Evolutionary conservation across 1,140 invertebrate genomes (phyloP).

Genomic region (Zaprionus camerounensis): DNA sequence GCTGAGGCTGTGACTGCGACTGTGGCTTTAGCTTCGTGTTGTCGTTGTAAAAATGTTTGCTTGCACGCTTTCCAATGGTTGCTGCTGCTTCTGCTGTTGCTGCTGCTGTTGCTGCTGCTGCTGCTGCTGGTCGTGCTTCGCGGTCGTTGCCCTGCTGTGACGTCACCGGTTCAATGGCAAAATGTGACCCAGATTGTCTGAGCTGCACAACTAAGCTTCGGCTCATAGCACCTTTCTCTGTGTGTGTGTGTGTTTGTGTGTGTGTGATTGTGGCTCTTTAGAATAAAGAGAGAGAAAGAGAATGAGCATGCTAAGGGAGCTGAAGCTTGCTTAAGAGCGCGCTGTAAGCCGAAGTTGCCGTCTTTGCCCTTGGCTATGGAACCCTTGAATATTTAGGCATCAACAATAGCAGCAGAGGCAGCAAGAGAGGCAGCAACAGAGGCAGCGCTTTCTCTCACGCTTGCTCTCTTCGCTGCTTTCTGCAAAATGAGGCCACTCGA

Average conservation of each 20-base stretch:
- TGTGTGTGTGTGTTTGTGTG: conserved; percentile 23
- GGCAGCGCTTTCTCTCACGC: conserved; percentile 29
- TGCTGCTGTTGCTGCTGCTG: conserved; percentile 50
- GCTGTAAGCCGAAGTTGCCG: conserved; percentile 47
- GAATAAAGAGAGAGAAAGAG: conserved; percentile 61
- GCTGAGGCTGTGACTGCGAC: conserved; percentile 34
- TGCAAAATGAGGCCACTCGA: conserved; percentile 73
- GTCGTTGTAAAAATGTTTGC: conserved; percentile 82
- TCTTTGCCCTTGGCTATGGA: conserved; percentile 55
- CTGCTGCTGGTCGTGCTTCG: conserved; percentile 74
- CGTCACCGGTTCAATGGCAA: conserved; percentile 84
- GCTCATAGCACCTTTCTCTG: conserved; percentile 32
- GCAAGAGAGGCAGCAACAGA: conserved; percentile 9
- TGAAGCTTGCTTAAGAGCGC: conserved; percentile 1
- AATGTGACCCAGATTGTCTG: conserved; percentile 84
- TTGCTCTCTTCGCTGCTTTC: conserved; percentile 34
- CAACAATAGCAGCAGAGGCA: conserved; percentile 21
- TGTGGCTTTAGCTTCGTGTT: conserved; percentile 60
- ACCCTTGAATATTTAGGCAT: conserved; percentile 48
- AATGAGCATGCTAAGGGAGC: not conserved
- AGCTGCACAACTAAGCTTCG: conserved; percentile 81
- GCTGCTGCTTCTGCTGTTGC: conserved; percentile 50
- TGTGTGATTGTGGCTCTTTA: conserved; percentile 55
- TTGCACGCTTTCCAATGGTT: conserved; percentile 77
- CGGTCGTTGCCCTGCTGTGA: conserved; percentile 84